Evolutionary conservation across 2,113 vertebrate species (phyloP).

Genomic region (Platichthys flesus): DNA sequence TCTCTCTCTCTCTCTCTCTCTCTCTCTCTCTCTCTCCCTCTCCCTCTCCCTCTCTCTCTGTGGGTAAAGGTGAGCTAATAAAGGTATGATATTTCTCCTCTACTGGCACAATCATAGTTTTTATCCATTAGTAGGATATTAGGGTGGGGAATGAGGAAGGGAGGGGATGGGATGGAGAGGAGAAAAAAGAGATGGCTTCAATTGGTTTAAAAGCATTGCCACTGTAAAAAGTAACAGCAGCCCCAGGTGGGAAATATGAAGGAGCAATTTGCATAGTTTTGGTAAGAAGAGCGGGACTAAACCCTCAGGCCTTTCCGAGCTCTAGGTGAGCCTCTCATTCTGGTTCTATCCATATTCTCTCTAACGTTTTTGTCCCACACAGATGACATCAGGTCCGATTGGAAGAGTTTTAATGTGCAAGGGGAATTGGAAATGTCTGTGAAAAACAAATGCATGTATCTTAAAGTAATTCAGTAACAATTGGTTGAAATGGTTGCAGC

Average conservation of each 20-base stretch:
- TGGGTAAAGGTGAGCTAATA: constrained; percentile 82
- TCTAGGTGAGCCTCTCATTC: not conserved
- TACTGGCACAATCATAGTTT: constrained; percentile 78
- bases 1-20: constrained; percentile 13
- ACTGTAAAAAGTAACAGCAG: constrained; percentile 65
- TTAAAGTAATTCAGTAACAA: not conserved
- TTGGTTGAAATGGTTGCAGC: not conserved
- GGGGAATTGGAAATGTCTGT: not conserved
- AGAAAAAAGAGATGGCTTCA: constrained; percentile 55
- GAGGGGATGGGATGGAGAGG: constrained; percentile 42
- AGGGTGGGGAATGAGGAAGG: constrained; percentile 64
- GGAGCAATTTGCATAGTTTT: constrained; percentile 45
- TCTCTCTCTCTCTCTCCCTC: constrained; percentile 24
- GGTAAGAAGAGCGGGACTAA: constrained; percentile 23
- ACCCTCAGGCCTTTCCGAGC: constrained; percentile 13
- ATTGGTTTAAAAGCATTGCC: constrained; percentile 71
- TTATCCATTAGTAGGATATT: constrained; percentile 81
- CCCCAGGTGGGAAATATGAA: constrained; percentile 28
- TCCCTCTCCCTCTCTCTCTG: constrained; percentile 24
- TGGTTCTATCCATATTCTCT: not conserved
- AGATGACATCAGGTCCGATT: constrained; percentile 10
- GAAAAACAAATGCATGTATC: not conserved
- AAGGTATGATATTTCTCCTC: constrained; percentile 82
- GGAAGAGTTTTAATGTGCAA: not conserved
- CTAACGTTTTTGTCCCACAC: not conserved